Evolutionary conservation across 2,113 vertebrate species (phyloP).

Genomic region (Candoia aspera): DNA sequence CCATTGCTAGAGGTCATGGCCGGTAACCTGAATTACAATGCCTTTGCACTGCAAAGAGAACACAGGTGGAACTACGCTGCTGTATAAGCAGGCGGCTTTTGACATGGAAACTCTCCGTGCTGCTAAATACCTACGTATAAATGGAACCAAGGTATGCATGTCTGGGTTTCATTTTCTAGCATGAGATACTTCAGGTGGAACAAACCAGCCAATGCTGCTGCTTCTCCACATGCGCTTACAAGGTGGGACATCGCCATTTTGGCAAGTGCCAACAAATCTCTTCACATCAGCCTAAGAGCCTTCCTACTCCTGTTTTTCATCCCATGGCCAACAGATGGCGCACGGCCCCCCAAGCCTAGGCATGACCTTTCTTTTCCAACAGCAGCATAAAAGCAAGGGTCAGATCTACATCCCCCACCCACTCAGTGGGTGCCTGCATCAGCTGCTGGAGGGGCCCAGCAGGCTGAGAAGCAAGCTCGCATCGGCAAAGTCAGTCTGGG

Average conservation of each 20-base stretch:
- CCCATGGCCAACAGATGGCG: not conserved
- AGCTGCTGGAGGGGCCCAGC: slow-evolving; percentile 22
- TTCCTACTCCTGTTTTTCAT: not conserved
- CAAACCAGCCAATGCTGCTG: accelerated
- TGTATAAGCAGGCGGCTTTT: not conserved
- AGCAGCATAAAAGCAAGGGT: not conserved
- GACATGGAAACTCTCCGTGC: not conserved
- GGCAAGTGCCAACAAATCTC: not conserved
- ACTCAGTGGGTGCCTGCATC: slow-evolving; percentile 41
- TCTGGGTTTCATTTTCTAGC: not conserved
- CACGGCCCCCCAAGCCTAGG: not conserved
- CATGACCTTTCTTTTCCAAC: not conserved
- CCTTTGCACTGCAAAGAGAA: no score
- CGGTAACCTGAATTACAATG: not conserved
- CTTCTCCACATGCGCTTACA: no score
- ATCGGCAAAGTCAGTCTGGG: slow-evolving; percentile 51
- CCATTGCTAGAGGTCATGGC: no score
- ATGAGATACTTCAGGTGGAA: not conserved
- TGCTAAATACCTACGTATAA: not conserved
- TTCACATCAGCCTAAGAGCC: not conserved
- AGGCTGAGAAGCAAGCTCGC: slow-evolving; percentile 52
- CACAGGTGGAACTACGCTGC: no score
- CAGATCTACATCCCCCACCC: not conserved
- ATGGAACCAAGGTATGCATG: not conserved
- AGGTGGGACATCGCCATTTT: not conserved